These are phyloP conservation scores for Salvelinus namaycush DNA, from an alignment of 2,113 vertebrate genomes.

Conservation along the genomic window DNA sequence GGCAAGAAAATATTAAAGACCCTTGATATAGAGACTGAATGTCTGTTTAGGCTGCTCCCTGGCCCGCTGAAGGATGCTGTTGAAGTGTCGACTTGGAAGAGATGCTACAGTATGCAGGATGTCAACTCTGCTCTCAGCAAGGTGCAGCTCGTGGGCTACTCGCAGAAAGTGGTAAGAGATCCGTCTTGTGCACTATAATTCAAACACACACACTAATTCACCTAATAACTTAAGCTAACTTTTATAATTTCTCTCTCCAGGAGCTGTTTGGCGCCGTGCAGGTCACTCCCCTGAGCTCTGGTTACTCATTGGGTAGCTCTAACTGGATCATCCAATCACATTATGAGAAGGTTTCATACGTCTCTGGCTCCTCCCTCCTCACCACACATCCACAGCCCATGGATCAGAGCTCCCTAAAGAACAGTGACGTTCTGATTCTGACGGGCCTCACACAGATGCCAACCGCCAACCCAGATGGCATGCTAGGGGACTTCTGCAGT, in stretches of 20 bases:
- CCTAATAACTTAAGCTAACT: not conserved
- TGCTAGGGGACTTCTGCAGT: slow-evolving; percentile 99
- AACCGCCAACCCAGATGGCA: slow-evolving; percentile 95
- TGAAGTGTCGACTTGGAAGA: slow-evolving; percentile 91
- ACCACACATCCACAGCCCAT: slow-evolving; percentile 98
- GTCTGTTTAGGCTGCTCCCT: slow-evolving; percentile 80
- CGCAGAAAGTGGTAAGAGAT: slow-evolving; percentile 93
- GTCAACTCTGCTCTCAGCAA: slow-evolving; percentile 96
- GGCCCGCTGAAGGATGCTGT: slow-evolving; percentile 88
- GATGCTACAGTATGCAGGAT: slow-evolving; percentile 90
- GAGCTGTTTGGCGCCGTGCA: slow-evolving; percentile 96
- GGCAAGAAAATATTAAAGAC: no score
- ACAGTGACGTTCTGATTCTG: slow-evolving; percentile 93
- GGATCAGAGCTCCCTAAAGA: slow-evolving; percentile 96
- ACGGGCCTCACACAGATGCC: slow-evolving; percentile 97
- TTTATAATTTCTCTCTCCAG: slow-evolving; percentile 59
- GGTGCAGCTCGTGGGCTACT: slow-evolving; percentile 97
- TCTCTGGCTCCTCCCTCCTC: slow-evolving; percentile 95
- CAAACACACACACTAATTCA: not conserved
- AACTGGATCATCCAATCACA: slow-evolving; percentile 99
- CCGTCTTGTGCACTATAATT: not conserved
- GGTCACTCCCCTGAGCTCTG: slow-evolving; percentile 93
- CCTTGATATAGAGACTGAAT: no score
- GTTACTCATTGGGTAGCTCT: slow-evolving; percentile 94
- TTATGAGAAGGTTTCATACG: slow-evolving; percentile 95